phyloP scores from a whole-genome alignment of 2,888 invertebrate species.

The Drosophila mercatorum region DNA sequence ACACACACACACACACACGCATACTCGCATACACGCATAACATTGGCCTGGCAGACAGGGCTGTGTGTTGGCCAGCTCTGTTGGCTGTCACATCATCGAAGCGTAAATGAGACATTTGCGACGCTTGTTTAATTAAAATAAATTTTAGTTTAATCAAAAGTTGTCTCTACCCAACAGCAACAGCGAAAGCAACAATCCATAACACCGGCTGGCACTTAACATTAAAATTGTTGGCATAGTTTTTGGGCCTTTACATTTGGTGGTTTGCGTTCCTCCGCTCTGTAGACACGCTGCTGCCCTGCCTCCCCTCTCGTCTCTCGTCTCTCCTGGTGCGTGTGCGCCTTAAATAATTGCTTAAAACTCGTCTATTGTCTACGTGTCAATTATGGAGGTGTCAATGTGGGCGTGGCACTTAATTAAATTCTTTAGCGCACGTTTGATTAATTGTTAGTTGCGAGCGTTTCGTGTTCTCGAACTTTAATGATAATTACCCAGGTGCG shows the following conservation, averaged over 20 bases:
- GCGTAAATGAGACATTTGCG: conserved; percentile 82
- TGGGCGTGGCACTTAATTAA: conserved; percentile 60
- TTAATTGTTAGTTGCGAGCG: conserved; percentile 41
- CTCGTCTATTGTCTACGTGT: conserved; percentile 30
- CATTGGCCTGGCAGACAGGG: conserved; percentile 20
- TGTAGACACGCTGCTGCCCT: background rate
- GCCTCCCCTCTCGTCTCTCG: background rate
- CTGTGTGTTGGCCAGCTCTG: conserved; percentile 34
- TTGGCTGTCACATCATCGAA: conserved; percentile 77
- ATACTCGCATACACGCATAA: background rate
- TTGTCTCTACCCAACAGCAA: conserved; percentile 51
- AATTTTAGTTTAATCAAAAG: conserved; percentile 82
- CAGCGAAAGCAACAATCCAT: conserved; percentile 35
- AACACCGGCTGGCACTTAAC: conserved; percentile 67
- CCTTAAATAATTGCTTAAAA: conserved; percentile 33
- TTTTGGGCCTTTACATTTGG: conserved; percentile 41
- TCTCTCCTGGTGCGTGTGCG: conserved; percentile 5
- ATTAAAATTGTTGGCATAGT: conserved; percentile 79
- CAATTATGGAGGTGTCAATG: conserved; percentile 50
- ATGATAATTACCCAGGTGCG: conserved; percentile 2
- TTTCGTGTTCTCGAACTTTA: conserved; percentile 10
- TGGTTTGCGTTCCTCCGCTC: background rate
- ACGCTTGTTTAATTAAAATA: conserved; percentile 82
- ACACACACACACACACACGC: conserved; percentile 3
- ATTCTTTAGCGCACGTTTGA: conserved; percentile 53